Evolutionary conservation across 1,140 invertebrate species (phyloP).

Genomic region (Drosophila baimaii): DNA sequence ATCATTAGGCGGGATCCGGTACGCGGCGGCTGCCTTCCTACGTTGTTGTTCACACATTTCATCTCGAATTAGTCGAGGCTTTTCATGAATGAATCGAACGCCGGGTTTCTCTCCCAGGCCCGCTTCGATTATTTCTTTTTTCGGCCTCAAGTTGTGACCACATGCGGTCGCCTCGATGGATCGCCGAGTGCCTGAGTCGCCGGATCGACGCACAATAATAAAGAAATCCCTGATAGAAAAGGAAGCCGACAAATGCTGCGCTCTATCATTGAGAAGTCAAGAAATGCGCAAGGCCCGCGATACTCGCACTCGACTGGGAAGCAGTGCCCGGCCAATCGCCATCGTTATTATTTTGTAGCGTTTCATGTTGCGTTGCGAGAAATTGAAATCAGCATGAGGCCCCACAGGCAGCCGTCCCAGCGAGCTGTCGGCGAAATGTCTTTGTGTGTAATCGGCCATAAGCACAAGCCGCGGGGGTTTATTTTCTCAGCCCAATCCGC

Average conservation of each 20-base stretch:
- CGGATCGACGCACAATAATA: conserved; percentile 64
- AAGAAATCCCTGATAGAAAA: conserved; percentile 59
- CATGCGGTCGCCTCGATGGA: conserved; percentile 63
- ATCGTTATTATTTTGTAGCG: conserved; percentile 81
- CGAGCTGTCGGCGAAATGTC: conserved; percentile 62
- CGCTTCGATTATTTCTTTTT: conserved; percentile 40
- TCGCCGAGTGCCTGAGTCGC: conserved; percentile 14
- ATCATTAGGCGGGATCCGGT: conserved; percentile 60
- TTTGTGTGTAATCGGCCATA: conserved; percentile 76
- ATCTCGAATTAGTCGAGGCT: conserved; percentile 73
- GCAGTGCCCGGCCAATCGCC: conserved; percentile 59
- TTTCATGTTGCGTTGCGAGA: conserved; percentile 76
- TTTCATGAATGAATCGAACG: conserved; percentile 71
- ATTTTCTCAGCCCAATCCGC: conserved; percentile 50
- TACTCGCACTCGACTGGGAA: conserved; percentile 33
- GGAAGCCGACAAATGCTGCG: conserved; percentile 58
- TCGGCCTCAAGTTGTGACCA: conserved; percentile 43
- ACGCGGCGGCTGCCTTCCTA: conserved; percentile 15
- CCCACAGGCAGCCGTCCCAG: conserved; percentile 21
- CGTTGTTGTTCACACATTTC: conserved; percentile 79
- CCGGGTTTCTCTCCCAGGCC: conserved; percentile 30
- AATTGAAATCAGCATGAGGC: conserved; percentile 78
- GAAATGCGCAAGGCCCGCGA: conserved; percentile 66
- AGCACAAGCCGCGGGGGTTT: conserved; percentile 59
- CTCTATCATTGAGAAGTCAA: conserved; percentile 73